Percentiles rank a stretch among this genome's conserved stretches.
phyloP scores from a whole-genome alignment of 2,888 invertebrate genomes.

The Ellobium chinense region DNA sequence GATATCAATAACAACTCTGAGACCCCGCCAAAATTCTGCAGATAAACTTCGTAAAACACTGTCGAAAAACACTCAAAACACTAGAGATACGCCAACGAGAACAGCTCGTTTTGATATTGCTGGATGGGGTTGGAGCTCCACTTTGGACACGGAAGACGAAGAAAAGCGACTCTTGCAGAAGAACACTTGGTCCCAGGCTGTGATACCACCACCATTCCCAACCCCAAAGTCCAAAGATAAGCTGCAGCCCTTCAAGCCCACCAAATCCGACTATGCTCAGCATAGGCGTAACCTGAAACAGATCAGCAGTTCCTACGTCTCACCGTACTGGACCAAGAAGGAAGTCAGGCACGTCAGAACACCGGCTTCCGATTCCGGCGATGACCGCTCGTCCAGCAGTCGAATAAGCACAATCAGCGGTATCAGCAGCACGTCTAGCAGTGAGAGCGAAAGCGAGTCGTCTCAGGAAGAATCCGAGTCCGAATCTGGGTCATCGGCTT shows the following conservation, averaged over 20 bases:
- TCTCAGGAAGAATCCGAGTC: slow-evolving; percentile 1
- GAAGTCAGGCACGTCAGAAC: slow-evolving; percentile 3
- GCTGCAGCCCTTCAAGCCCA: neutral
- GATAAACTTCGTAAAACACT: neutral
- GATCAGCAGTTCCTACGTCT: neutral
- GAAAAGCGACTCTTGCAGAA: slow-evolving; percentile 15
- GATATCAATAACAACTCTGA: no score
- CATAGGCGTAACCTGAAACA: slow-evolving; percentile 19
- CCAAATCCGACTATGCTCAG: slow-evolving; percentile 3
- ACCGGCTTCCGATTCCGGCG: slow-evolving; percentile 9
- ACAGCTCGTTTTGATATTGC: no score
- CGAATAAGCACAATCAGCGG: slow-evolving; percentile 19
- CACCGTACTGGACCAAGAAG: slow-evolving; percentile 20
- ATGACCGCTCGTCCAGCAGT: slow-evolving; percentile 19
- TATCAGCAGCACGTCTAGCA: neutral
- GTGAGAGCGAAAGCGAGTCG: slow-evolving; percentile 3
- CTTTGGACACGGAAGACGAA: neutral
- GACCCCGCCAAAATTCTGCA: no score
- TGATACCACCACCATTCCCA: slow-evolving; percentile 19
- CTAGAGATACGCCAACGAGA: no score
- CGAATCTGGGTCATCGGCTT: neutral
- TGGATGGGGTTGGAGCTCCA: neutral
- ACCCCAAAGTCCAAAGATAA: neutral
- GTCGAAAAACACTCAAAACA: no score
- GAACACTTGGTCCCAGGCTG: neutral